Evolutionary conservation across 1,140 invertebrate genomes (phyloP), one percentile per base, ranked within the genome.

Genomic region (Cecropterus lyciades): DNA sequence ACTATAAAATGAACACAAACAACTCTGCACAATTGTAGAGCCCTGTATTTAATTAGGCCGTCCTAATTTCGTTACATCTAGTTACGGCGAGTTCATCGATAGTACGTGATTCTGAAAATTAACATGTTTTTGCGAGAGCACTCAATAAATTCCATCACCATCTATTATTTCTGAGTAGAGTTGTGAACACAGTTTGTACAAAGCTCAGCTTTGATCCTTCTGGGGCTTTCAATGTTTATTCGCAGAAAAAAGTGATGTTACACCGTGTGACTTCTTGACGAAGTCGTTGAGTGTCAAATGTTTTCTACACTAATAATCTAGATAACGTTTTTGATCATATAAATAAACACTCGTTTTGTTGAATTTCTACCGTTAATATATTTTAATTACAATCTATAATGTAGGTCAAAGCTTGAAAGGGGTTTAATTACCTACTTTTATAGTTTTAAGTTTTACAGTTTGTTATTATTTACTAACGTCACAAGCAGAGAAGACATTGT

Each of bases 121-220:
- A 6, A 14, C n/a, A n/a, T 43, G 40, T 43, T 43, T 43, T 43
- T 43, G 40, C 5, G 40, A 40, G 37, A 9, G 24, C 30, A 33
- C 24, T 24, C 24, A 6, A 30, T 16, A n/a, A 30, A 48, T 33
- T 60, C 30, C 56, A 27, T 14, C 43, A 5, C 5, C 40, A 43
- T 43, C 49, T 62, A 15, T 49, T 46, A 27, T 30, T 46, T 51
- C 13, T 46, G 48, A 62, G 46, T 30, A 10, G 10, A 62, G 45
- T 62, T 49, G 59, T 49, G 17, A 62, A 37, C 59, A 62, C 59
- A 49, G 59, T 62, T 62, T 62, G 48, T 43, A 27, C 27, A 48
- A 62, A 45, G 14, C 59, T 62, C 59, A 9, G 45, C 24, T 14
- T 43, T 14, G n/a, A 43, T 43, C 13, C 40, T 43, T 14, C 37